Percentiles rank a stretch among this genome's conserved stretches.
Evolutionary conservation across 1,140 invertebrate genomes (phyloP).

Genomic region (Bombus ignitus): DNA sequence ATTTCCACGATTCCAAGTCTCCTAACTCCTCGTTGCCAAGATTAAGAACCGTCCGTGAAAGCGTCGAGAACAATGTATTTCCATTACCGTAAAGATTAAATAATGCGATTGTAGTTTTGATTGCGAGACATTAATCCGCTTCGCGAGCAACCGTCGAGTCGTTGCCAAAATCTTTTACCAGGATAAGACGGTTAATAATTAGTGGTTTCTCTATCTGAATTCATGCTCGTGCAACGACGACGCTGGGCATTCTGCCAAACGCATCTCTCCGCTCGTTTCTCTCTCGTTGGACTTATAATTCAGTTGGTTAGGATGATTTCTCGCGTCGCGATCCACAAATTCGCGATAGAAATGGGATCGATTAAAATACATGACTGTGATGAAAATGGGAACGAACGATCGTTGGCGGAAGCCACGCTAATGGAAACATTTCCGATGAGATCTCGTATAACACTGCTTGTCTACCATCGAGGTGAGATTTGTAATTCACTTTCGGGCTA

Average conservation of each 20-base stretch:
- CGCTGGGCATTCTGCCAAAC: constrained; percentile 56
- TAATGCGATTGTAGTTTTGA: constrained; percentile 55
- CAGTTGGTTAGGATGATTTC: constrained; percentile 57
- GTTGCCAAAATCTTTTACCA: constrained; percentile 35
- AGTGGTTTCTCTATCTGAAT: constrained; percentile 27
- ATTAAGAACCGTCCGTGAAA: background rate
- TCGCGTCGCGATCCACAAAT: background rate
- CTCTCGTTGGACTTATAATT: constrained; percentile 61
- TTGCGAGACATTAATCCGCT: constrained; percentile 38
- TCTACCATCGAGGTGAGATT: constrained; percentile 46
- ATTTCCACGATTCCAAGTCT: background rate
- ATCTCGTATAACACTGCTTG: background rate
- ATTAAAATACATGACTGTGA: constrained; percentile 36
- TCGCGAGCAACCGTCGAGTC: background rate
- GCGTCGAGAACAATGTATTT: constrained; percentile 12
- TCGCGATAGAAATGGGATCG: background rate
- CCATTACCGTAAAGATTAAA: constrained; percentile 32
- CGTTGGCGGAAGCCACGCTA: constrained; percentile 15
- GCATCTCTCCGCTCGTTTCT: constrained; percentile 11
- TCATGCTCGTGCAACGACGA: constrained; percentile 6
- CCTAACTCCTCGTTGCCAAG: background rate
- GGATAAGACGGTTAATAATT: constrained; percentile 69
- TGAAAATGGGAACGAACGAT: constrained; percentile 27
- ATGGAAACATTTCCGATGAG: constrained; percentile 47
- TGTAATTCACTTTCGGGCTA: constrained; percentile 65